Evolutionary conservation across 2,113 vertebrate species (phyloP), one percentile per base, ranked within the genome.

Genomic region (Myotis yumanensis): DNA sequence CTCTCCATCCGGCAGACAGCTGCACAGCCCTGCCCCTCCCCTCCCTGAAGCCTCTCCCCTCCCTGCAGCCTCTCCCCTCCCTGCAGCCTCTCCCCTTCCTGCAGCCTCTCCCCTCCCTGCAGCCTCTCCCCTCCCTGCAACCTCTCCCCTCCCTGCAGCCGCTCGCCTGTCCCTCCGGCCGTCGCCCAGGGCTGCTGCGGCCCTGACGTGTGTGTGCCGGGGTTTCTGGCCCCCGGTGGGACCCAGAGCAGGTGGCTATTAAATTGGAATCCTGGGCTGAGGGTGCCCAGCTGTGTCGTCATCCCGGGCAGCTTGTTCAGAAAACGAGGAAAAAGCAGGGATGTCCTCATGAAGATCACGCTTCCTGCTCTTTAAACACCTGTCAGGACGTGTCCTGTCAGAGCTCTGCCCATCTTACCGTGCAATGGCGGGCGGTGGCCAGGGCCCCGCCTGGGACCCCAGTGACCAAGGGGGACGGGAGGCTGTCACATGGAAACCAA

Each of bases 201-300:
- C 48, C 64, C 20, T n/a, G 17, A 22, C 57, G 2, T 15, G 23
- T 35, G 12, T 89, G 40, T 23, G 7, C 76, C 16, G 3, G n/a
- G 25, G 10, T 10, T 3, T 10, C 3, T 0, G 30, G 52, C 25
- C 20, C 15, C n/a, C 5, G 7, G 7, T 0, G 0, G 14, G 59
- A 22, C 46, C 16, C 57, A 79, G 17, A 79, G 37, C 32, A 28
- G 18, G 20, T 17, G 30, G 20, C 11, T 48, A 14, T 30, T 18
- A 14, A 30, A 22, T n/a, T 43, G 46, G 43, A 37, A 64, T 28
- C 40, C 51, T 4, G 32, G 37, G 35, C 48, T 17, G 32, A 64
- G 40, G 0, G 8, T 7, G 7, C 4, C 2, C 12, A n/a, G 23
- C 43, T 11, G 15, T 0, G 0, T 9, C 9, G 11, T 52, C 40